A percentile compares a stretch with the other conserved stretches of the same genome.
These are phyloP conservation scores for Oceanites oceanicus DNA, from an alignment of 2,113 vertebrate species.

Conservation along the genomic window DNA sequence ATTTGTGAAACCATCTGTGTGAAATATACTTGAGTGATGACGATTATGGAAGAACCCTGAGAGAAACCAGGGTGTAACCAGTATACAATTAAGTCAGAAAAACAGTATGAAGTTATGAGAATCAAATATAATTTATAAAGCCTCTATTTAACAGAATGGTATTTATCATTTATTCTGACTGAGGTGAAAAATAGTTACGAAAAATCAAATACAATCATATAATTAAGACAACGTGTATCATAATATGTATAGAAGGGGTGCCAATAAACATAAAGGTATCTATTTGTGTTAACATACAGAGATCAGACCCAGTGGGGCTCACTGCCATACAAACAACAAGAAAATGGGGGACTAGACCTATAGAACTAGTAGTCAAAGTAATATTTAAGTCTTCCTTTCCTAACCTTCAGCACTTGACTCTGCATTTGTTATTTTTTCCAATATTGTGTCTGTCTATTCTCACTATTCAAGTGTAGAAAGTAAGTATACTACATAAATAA, in stretches of 20 bases:
- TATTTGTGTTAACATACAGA: neutral
- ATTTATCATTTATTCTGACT: neutral
- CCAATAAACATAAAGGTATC: neutral
- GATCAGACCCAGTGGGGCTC: neutral
- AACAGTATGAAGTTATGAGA: neutral
- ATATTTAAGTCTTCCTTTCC: neutral
- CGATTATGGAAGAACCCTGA: neutral
- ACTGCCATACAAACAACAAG: neutral
- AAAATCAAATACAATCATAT: neutral
- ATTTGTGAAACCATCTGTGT: neutral
- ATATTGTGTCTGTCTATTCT: neutral
- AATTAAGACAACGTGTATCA: neutral
- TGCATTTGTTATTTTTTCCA: neutral
- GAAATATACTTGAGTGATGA: neutral
- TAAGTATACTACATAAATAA: neutral
- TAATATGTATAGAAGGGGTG: neutral
- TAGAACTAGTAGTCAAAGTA: neutral
- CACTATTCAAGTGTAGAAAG: neutral
- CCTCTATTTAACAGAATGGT: neutral
- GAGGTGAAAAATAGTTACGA: neutral
- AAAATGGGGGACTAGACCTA: neutral
- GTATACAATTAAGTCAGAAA: neutral
- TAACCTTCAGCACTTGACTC: neutral
- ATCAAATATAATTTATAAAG: neutral
- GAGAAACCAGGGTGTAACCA: neutral